Percentiles rank a stretch among this genome's conserved stretches.
Evolutionary conservation across 2,797 vertebrate species (phyloP).

Genomic region (Brachymystax lenok): DNA sequence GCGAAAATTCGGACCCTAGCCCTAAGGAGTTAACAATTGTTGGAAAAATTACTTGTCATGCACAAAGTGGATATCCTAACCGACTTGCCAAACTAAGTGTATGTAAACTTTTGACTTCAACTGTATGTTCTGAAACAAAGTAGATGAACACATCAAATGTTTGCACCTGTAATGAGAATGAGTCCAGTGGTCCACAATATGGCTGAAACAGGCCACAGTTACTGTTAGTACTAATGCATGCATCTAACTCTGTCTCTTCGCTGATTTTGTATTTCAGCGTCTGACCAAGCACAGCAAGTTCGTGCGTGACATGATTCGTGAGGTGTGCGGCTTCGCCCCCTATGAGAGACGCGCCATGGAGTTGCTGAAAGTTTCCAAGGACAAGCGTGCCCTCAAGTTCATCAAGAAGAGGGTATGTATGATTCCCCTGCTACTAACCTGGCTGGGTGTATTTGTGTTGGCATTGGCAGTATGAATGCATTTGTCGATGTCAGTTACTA

Average conservation of each 20-base stretch:
- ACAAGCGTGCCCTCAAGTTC: conserved; percentile 96
- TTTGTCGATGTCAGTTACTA: not conserved
- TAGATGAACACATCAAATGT: no score
- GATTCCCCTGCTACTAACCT: not conserved
- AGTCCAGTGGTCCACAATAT: no score
- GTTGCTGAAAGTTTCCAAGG: conserved; percentile 96
- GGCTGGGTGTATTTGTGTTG: not conserved
- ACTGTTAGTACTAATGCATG: no score
- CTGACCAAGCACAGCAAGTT: conserved; percentile 98
- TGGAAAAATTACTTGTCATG: no score
- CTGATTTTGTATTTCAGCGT: conserved; percentile 68
- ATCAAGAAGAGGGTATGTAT: conserved; percentile 93
- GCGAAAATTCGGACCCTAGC: no score
- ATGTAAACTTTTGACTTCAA: no score
- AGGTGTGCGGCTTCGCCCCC: conserved; percentile 92
- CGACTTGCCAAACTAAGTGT: no score
- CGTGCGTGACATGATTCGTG: conserved; percentile 92
- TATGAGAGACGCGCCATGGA: conserved; percentile 96
- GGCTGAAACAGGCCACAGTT: no score
- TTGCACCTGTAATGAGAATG: no score
- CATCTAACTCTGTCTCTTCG: not conserved
- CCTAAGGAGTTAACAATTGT: no score
- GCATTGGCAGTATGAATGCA: not conserved
- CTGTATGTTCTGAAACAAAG: no score
- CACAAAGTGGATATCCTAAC: no score